phyloP scores from a whole-genome alignment of 1,140 invertebrate genomes.

The Conus betulinus region DNA sequence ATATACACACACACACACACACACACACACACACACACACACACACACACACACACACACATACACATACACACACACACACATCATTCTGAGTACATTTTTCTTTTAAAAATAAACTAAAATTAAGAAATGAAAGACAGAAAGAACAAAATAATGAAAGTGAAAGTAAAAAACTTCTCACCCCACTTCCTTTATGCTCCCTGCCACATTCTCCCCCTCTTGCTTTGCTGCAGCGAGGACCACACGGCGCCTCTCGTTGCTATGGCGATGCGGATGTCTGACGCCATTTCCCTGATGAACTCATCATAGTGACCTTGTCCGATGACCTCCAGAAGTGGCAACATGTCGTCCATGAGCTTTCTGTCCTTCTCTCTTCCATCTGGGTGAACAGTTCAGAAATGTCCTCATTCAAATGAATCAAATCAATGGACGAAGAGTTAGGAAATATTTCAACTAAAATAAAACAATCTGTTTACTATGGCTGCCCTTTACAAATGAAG shows the following conservation, averaged over 20 bases:
- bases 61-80: too few relatives aligned
- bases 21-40: background rate
- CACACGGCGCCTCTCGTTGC: constrained; percentile 74
- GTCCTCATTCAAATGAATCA: background rate
- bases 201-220: background rate
- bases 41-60: background rate
- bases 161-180: background rate
- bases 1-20: too few relatives aligned
- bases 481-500: too few relatives aligned
- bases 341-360: constrained; percentile 75
- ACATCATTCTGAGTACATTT: background rate
- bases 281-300: constrained; percentile 70
- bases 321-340: constrained; percentile 74
- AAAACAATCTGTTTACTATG: too few relatives aligned
- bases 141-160: background rate
- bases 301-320: constrained; percentile 69
- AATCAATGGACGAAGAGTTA: too few relatives aligned
- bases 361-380: constrained; percentile 68
- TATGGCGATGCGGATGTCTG: constrained; percentile 76
- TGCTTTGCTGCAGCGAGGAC: constrained; percentile 54
- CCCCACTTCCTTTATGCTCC: background rate
- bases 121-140: background rate
- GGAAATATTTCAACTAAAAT: too few relatives aligned
- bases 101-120: background rate
- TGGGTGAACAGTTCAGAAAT: constrained; percentile 27